Percentiles rank a stretch among this genome's conserved stretches.
Conservation (phyloP, 2,113 vertebrate species). For the Macquaria ambigua region DNA sequence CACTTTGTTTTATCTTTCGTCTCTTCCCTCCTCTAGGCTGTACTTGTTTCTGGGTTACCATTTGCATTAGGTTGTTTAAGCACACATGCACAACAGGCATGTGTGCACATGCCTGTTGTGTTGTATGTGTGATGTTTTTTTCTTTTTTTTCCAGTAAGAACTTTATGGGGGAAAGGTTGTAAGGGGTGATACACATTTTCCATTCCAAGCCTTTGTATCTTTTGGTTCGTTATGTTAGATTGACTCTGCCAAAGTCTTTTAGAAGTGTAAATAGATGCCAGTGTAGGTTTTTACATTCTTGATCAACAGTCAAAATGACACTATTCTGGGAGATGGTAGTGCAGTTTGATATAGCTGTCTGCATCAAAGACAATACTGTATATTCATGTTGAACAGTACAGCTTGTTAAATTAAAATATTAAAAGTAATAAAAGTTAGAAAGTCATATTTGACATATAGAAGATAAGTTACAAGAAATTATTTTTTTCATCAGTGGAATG, state of each 20-base stretch:
- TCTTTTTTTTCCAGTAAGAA: background rate
- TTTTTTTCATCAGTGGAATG: background rate
- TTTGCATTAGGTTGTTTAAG: slow-evolving; percentile 59
- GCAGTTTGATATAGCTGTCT: background rate
- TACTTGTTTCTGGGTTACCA: slow-evolving; percentile 71
- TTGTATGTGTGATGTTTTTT: slow-evolving; percentile 1
- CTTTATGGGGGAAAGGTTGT: slow-evolving; percentile 20
- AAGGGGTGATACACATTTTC: background rate
- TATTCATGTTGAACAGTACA: background rate
- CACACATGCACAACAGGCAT: too few relatives aligned
- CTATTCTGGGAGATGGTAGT: background rate
- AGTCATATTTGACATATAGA: slow-evolving; percentile 6
- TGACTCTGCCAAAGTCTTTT: background rate
- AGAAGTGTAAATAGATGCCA: slow-evolving; percentile 31
- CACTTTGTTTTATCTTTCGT: slow-evolving; percentile 76
- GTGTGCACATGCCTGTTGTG: slow-evolving; percentile 11
- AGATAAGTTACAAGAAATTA: background rate
- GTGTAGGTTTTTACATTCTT: slow-evolving; percentile 3
- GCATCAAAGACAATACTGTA: background rate
- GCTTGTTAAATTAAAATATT: slow-evolving; percentile 18
- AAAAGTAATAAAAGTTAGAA: slow-evolving; percentile 4
- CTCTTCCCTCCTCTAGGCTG: slow-evolving; percentile 61
- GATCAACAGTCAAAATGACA: slow-evolving; percentile 36
- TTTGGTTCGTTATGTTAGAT: background rate
- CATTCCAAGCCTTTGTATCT: background rate